Percentiles rank a stretch among this genome's conserved stretches.
Evolutionary conservation across 1,140 invertebrate species (phyloP).

Genomic region (Drosophila kanapiae): DNA sequence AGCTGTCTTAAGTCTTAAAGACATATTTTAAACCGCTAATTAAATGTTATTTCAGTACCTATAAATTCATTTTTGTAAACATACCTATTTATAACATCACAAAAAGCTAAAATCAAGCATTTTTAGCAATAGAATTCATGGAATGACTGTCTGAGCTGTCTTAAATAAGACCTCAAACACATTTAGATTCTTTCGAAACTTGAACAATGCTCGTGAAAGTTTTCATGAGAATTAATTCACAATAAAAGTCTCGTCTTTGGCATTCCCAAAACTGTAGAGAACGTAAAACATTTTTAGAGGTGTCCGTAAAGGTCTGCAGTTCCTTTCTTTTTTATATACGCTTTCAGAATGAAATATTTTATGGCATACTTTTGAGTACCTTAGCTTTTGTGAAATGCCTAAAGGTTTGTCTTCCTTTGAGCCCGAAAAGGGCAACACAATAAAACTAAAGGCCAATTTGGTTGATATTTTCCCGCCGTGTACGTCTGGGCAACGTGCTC

Average conservation of each 20-base stretch:
- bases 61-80: too few species aligned
- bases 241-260: not conserved
- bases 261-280: not conserved
- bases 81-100: not conserved
- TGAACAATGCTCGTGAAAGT: not conserved
- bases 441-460: conserved; percentile 13
- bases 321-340: not conserved
- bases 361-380: not conserved
- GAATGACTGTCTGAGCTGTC: not conserved
- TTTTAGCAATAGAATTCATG: not conserved
- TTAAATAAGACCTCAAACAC: not conserved
- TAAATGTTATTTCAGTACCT: too few species aligned
- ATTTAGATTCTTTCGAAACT: not conserved
- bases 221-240: not conserved
- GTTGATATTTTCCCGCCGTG: conserved; percentile 17
- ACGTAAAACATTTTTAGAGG: not conserved
- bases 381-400: not conserved
- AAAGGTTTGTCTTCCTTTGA: too few species aligned
- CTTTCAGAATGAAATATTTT: conserved; percentile 4
- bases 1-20: too few species aligned
- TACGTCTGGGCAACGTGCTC: conserved; percentile 22
- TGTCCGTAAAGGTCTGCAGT: not conserved
- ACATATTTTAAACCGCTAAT: too few species aligned
- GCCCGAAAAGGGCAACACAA: not conserved
- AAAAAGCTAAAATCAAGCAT: not conserved